Evolutionary conservation across 2,797 vertebrate species (phyloP).

Genomic region (Microchirus variegatus): DNA sequence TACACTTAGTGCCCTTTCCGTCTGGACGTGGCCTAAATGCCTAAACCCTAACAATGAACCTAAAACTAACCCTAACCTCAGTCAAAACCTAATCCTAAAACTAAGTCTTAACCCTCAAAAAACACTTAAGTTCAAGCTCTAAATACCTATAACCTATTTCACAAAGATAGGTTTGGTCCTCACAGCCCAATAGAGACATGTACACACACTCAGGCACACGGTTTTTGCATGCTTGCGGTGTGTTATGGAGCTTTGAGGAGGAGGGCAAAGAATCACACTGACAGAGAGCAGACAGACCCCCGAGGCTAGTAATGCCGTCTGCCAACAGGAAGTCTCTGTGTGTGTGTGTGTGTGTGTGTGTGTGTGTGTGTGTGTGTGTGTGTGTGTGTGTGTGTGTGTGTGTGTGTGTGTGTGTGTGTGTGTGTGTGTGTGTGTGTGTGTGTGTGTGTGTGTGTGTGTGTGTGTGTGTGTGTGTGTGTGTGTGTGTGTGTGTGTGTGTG

Average conservation of each 20-base stretch:
- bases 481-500: slow-evolving; percentile 25
- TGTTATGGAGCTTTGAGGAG: slow-evolving; percentile 56
- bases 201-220: slow-evolving; percentile 22
- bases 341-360: slow-evolving; percentile 25
- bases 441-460: slow-evolving; percentile 30
- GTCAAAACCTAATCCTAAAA: neutral
- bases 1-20: too few species aligned
- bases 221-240: slow-evolving; percentile 51
- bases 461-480: slow-evolving; percentile 27
- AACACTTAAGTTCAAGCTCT: too few species aligned
- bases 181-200: slow-evolving; percentile 11
- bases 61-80: neutral
- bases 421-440: slow-evolving; percentile 25
- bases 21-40: too few species aligned
- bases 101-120: too few species aligned
- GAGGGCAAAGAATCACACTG: slow-evolving; percentile 65
- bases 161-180: neutral
- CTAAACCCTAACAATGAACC: too few species aligned
- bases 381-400: slow-evolving; percentile 15
- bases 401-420: slow-evolving; percentile 27
- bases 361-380: slow-evolving; percentile 21
- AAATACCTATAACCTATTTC: too few species aligned
- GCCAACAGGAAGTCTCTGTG: slow-evolving; percentile 65
- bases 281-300: slow-evolving; percentile 77
- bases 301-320: slow-evolving; percentile 68